A percentile compares a stretch with the other conserved stretches of the same genome.
Evolutionary conservation across 2,888 invertebrate species (phyloP).

Genomic region (Busseola fusca): DNA sequence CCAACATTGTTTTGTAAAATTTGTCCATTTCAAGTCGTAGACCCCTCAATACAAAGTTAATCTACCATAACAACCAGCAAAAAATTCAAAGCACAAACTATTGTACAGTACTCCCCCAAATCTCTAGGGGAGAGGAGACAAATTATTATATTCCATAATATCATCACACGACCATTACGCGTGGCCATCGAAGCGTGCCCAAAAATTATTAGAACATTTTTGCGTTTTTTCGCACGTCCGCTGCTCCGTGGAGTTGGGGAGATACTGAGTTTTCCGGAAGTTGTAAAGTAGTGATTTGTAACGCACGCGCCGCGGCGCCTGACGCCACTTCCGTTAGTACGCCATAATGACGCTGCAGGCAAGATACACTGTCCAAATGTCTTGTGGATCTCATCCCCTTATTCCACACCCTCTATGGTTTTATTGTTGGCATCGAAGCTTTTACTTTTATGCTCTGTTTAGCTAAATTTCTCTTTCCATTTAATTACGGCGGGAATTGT

Average conservation of each 20-base stretch:
- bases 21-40: slow-evolving; percentile 42
- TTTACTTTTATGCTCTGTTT: slow-evolving; percentile 86
- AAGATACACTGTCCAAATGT: slow-evolving; percentile 67
- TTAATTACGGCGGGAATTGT: slow-evolving; percentile 80
- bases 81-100: slow-evolving; percentile 72
- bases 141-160: slow-evolving; percentile 87
- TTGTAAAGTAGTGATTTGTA: slow-evolving; percentile 90
- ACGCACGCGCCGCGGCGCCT: slow-evolving; percentile 88
- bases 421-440: slow-evolving; percentile 73
- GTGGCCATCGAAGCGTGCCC: slow-evolving; percentile 80
- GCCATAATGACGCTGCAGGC: slow-evolving; percentile 82
- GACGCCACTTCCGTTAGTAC: slow-evolving; percentile 82
- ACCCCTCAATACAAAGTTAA: slow-evolving; percentile 56
- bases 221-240: slow-evolving; percentile 79
- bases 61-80: slow-evolving; percentile 66
- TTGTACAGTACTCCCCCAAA: slow-evolving; percentile 70
- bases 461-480: slow-evolving; percentile 83
- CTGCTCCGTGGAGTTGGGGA: slow-evolving; percentile 70
- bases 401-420: slow-evolving; percentile 71
- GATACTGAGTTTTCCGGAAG: slow-evolving; percentile 84
- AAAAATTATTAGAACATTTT: slow-evolving; percentile 80
- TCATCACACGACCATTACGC: slow-evolving; percentile 86
- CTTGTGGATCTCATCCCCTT: slow-evolving; percentile 68
- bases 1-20: slow-evolving; percentile 8
- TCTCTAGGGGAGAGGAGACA: slow-evolving; percentile 79